Base-by-base conservation (phyloP, 1,140 invertebrate genomes). In the Psix sp. region DNA sequence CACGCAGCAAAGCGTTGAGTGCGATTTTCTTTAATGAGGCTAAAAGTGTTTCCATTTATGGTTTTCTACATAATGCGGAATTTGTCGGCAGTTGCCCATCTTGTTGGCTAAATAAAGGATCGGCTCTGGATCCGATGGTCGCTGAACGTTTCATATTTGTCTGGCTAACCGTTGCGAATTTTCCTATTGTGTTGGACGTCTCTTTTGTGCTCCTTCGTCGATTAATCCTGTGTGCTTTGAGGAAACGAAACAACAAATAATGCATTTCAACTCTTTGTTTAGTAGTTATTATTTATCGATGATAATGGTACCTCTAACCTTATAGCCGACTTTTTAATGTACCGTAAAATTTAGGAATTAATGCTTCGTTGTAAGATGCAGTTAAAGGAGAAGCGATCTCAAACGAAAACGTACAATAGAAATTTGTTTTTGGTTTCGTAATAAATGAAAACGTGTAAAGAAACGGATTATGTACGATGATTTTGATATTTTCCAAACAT, bases 31-130 rank as follows among this genome's bases (percentile, higher is more conserved):
- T 40, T 54, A 60, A 73, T 56, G 49, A 59, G 36, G 10, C 38
- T 18, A 43, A 63, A 72, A 54, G 20, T 60, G 40, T 62, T 62
- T 68, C 38, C 52, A 36, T 51, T 57, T 49, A 33, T 0, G 24
- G 18, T 45, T 48, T 43, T 9, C 42, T 20, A 13, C 4, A 52
- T 46, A 60, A 60, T 46, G 11, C 36, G 46, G 17, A 24, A 60
- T 60, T 54, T 48, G 42, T 35, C 36, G 26, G 16, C 13, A 49
- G 33, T 24, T 20, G 43, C 11, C 45, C 31, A 35, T 20, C 52
- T 73, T 62, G 49, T 74, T 74, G 24, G 14, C 20, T 40, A 67
- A 74, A 74, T 67, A 67, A 74, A 56, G 49, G 56, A 48, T 42
- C 13, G 33, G 14, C 1, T 24, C 18, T n/a, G 15, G 49, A n/a